Percentiles rank a stretch among this genome's conserved stretches.
These are phyloP conservation scores for Pyrochroa serraticornis DNA, from an alignment of 2,888 invertebrate species.

Conservation along the genomic window DNA sequence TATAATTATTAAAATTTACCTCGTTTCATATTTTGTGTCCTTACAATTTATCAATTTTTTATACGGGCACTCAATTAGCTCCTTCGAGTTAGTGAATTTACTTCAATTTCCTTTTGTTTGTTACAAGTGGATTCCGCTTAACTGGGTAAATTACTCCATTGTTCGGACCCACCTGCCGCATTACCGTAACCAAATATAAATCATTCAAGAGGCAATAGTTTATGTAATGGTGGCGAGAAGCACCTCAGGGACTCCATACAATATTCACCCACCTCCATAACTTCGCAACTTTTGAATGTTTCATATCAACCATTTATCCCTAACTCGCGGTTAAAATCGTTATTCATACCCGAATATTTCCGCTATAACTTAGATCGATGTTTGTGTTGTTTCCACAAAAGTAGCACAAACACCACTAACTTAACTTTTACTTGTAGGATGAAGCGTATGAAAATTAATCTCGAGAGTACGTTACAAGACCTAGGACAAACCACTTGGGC, in stretches of 20 bases:
- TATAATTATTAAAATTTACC: too few relatives aligned
- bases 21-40: too few relatives aligned
- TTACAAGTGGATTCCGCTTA: too few relatives aligned
- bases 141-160: background rate
- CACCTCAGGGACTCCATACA: slow-evolving; percentile 1
- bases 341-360: too few relatives aligned
- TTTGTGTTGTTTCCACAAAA: background rate
- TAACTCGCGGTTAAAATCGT: background rate
- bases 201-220: background rate
- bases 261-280: slow-evolving; percentile 5
- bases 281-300: background rate
- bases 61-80: too few relatives aligned
- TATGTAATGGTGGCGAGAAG: background rate
- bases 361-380: background rate
- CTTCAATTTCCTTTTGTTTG: too few relatives aligned
- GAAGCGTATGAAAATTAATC: slow-evolving; percentile 43
- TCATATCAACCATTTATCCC: background rate
- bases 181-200: background rate
- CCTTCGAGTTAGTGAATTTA: too few relatives aligned
- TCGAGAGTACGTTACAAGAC: slow-evolving; percentile 33
- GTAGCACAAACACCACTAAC: background rate
- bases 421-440: slow-evolving; percentile 7
- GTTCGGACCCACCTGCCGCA: background rate
- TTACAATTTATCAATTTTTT: too few relatives aligned
- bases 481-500: slow-evolving; percentile 33